A percentile compares a stretch with the other conserved stretches of the same genome.
These are phyloP conservation scores for Pyralis farinalis DNA, from an alignment of 2,888 invertebrate species.

Conservation along the genomic window DNA sequence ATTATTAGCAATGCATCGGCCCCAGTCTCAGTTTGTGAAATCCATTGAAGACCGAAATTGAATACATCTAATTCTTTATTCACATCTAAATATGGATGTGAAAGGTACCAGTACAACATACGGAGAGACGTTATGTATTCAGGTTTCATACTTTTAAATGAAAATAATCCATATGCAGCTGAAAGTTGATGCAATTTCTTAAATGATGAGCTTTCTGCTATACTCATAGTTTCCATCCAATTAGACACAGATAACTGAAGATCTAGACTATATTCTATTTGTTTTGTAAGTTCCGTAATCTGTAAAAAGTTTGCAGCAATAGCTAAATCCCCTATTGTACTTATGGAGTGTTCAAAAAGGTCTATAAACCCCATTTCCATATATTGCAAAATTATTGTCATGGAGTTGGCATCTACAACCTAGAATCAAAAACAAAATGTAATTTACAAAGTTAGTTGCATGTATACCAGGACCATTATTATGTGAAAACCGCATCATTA, in stretches of 20 bases:
- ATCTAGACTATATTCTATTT: constrained; percentile 56
- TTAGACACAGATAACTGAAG: constrained; percentile 39
- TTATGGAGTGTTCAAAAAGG: constrained; percentile 43
- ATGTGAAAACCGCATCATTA: constrained; percentile 2
- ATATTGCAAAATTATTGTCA: constrained; percentile 54
- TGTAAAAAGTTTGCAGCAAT: constrained; percentile 61
- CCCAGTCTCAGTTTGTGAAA: constrained; percentile 37
- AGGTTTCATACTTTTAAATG: constrained; percentile 53
- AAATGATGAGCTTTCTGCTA: constrained; percentile 53
- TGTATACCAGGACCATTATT: too few species aligned
- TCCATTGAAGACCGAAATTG: constrained; percentile 62
- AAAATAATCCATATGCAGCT: constrained; percentile 48
- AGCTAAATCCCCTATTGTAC: constrained; percentile 46
- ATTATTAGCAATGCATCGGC: constrained; percentile 54
- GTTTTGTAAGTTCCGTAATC: constrained; percentile 58
- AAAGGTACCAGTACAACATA: constrained; percentile 63
- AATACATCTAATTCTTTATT: constrained; percentile 54
- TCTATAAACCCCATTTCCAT: constrained; percentile 59
- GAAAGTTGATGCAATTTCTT: constrained; percentile 41
- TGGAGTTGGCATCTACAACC: constrained; percentile 59
- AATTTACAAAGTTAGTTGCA: too few species aligned
- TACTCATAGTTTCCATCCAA: constrained; percentile 53
- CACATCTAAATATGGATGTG: constrained; percentile 55
- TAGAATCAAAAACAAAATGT: constrained; percentile 26
- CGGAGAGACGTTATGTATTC: constrained; percentile 44